Base-by-base conservation (phyloP, 2,113 vertebrate species). In the Pleuronectes platessa region DNA sequence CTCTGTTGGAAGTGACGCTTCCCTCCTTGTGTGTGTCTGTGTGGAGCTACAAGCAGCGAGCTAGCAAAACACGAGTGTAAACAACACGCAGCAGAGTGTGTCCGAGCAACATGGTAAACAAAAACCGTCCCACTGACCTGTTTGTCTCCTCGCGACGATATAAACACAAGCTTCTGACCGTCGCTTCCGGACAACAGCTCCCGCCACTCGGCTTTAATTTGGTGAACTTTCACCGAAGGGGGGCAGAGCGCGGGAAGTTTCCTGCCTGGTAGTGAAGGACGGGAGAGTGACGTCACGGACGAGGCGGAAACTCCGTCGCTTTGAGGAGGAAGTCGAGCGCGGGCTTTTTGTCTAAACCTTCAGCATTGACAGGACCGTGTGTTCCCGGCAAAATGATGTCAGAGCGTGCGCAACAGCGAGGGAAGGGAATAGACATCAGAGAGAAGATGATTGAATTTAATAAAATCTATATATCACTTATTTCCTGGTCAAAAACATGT, bases 161-260 rank as follows among this genome's bases (percentile, higher is more conserved):
- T 17, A 51, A 51, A 51, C 47, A 51, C 18, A 17, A 51, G 47
- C 4, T 17, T 18, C 3, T 1, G 47, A 49, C 17, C 40, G 11
- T 11, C 10, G 40, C 40, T 42, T 42, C 40, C 40, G 61, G 69
- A 86, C 78, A 82, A 70, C 69, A 72, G 55, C 91, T 94, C 94
- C 92, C 93, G 93, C 94, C 94, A 94, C 80, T 78, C 68, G 47
- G 55, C 77, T 91, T 90, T 15, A 91, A 88, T 78, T 79, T 56
- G 66, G 72, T 24, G 49, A 75, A 73, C 78, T 75, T 83, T 87
- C 71, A 64, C 81, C 54, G 51, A 17, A n/a, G 15, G 37, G 20
- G 27, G 12, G 11, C 40, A 90, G 74, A 13, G 81, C 85, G 89
- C 78, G 80, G 62, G 84, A 84, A 63, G 82, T 75, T 74, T 86